Evolutionary conservation across 2,797 vertebrate species (phyloP), one percentile per base, ranked within the genome.

Genomic region (Esox lucius): DNA sequence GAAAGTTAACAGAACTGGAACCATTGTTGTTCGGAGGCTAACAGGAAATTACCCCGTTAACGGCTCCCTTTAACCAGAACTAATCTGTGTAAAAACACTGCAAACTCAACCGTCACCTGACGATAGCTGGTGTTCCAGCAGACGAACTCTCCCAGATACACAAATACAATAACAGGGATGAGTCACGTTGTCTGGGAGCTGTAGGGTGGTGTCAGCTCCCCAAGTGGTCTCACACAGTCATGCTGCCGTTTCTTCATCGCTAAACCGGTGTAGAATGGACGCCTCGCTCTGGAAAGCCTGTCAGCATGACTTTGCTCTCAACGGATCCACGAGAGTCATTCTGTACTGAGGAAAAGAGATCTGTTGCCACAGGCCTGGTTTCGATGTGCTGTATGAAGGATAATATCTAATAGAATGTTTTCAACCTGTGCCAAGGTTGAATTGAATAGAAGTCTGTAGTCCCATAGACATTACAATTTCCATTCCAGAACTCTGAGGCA

Each of bases 401-500:
- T 84, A 86, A 92, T 84, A 86, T 86, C 84, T 85, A 87, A 87
- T 80, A 80, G 81, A 91, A 91, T 92, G 88, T 80, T 78, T 76
- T 87, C 87, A 91, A 49, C 68, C 82, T 78, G 82, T 88, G 68
- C 46, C 90, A 89, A 89, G 87, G 79, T 88, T 81, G 84, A 91
- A 90, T 92, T 89, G 88, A 22, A 91, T 86, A 86, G 84, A 76
- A 83, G 82, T 86, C 82, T 84, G 81, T 79, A 81, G 84, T 83
- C 86, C 84, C 86, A 80, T 80, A 83, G 84, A 92, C 89, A 87
- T 86, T 88, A 87, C 90, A 82, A 90, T 92, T 90, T 89, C 84
- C 90, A 90, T 93, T 91, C 89, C 90, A 81, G 81, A 87, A 80
- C 84, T 82, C 84, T 76, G 80, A 77, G 84, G n/a, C 53, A 80